Evolutionary conservation across 2,797 vertebrate genomes (phyloP).

Genomic region (Fratercula arctica): DNA sequence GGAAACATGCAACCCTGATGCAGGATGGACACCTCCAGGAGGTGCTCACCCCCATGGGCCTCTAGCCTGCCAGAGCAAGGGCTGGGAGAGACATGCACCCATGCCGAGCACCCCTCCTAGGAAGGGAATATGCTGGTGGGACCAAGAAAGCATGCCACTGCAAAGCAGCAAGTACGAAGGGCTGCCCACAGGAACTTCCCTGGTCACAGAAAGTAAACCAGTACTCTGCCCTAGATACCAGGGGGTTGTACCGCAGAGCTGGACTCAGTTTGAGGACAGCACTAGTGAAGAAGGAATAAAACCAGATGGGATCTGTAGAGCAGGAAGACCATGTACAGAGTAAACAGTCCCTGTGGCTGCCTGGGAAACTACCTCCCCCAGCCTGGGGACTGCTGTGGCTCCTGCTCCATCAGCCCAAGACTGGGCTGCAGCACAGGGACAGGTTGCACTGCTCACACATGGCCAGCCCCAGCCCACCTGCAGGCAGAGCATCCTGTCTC

Average conservation of each 20-base stretch:
- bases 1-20: not conserved
- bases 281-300: not conserved
- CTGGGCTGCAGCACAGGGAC: too few relatives aligned
- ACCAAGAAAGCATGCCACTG: not conserved
- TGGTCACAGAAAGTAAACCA: not conserved
- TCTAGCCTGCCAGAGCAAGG: not conserved
- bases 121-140: not conserved
- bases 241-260: not conserved
- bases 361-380: too few relatives aligned
- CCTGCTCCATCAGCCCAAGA: too few relatives aligned
- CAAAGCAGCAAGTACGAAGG: too few relatives aligned
- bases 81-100: not conserved
- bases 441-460: too few relatives aligned
- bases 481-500: not conserved
- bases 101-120: not conserved
- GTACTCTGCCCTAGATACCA: not conserved
- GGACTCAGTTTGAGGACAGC: not conserved
- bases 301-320: not conserved
- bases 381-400: too few relatives aligned
- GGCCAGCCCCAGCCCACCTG: too few relatives aligned
- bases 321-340: not conserved
- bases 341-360: not conserved
- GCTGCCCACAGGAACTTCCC: not conserved
- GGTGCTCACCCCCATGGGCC: too few relatives aligned
- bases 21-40: not conserved